A percentile compares a stretch with the other conserved stretches of the same genome.
These are phyloP conservation scores for Discoglossus pictus DNA, from an alignment of 2,797 vertebrate species.

Conservation along the genomic window DNA sequence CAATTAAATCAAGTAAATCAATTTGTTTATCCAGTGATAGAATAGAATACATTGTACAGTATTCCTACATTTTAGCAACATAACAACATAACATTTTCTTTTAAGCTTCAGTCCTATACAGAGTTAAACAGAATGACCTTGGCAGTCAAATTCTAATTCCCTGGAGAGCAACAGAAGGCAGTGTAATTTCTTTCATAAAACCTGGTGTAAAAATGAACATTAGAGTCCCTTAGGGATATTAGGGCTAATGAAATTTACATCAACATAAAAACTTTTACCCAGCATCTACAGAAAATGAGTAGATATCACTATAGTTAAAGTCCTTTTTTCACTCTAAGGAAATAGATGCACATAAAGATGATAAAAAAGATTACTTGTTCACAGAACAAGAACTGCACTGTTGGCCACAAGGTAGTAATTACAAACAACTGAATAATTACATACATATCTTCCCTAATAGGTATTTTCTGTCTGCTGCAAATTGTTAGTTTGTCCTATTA, in stretches of 20 bases:
- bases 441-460: constrained; percentile 24
- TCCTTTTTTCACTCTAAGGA: not conserved
- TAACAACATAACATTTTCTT: no score
- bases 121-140: constrained; percentile 7
- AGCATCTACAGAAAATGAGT: no score
- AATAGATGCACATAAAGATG: constrained; percentile 22
- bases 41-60: no score
- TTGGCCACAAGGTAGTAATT: constrained; percentile 15
- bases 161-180: constrained; percentile 19
- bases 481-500: constrained; percentile 39
- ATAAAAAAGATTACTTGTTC: constrained; percentile 20
- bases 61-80: no score
- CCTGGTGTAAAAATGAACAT: not conserved
- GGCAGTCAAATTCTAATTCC: fast-evolving
- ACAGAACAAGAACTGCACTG: not conserved
- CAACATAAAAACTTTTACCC: not conserved
- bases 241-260: constrained; percentile 20
- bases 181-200: constrained; percentile 17
- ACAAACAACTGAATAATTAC: constrained; percentile 31
- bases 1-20: no score
- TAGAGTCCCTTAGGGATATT: not conserved
- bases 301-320: no score
- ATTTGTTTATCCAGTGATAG: no score
- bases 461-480: constrained; percentile 25
- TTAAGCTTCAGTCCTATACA: no score